Evolutionary conservation across 2,797 vertebrate genomes (phyloP), one percentile per base, ranked within the genome.

Genomic region (Sebastes goodei): DNA sequence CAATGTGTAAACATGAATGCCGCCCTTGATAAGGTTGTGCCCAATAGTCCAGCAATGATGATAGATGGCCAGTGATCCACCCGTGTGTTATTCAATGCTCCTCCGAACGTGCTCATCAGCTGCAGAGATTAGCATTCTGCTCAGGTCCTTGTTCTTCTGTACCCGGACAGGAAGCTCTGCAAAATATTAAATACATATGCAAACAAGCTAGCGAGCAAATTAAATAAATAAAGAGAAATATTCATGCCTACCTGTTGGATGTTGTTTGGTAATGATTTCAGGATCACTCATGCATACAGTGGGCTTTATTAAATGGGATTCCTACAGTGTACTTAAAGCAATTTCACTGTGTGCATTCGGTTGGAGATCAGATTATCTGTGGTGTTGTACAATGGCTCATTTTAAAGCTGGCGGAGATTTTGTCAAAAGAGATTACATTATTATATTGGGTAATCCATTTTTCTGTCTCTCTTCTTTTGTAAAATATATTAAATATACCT

Each of bases 1-100:
- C 86, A 87, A 62, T 79, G 77, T 88, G 92, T 87, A 92, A 92
- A 92, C 84, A 93, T 82, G 80, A 80, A 85, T 78, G 86, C 88
- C 57, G 71, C 73, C 87, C 86, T 90, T 88, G 85, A 91, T 92
- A 81, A 85, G 82, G 90, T 82, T 92, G 83, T 62, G 76, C 72
- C 87, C 75, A 86, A 23, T 70, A 79, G 82, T 74, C 80, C 79
- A 55, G 85, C 81, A 68, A 80, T 87, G 89, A 87, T 88, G 92
- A 94, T 78, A 84, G 87, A 93, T 90, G 86, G 83, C 81, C 77
- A 55, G 71, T 53, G 82, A 82, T 85, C 82, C 70, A 64, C 77
- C 76, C 56, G 52, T 12, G 81, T 86, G 86, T 81, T 88, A 70
- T 86, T 89, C 80, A 62, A 7, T 68, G 23, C 68, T 80, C 71